Conservation (phyloP, 2,888 invertebrate species). For the Drosophila silvestris region DNA sequence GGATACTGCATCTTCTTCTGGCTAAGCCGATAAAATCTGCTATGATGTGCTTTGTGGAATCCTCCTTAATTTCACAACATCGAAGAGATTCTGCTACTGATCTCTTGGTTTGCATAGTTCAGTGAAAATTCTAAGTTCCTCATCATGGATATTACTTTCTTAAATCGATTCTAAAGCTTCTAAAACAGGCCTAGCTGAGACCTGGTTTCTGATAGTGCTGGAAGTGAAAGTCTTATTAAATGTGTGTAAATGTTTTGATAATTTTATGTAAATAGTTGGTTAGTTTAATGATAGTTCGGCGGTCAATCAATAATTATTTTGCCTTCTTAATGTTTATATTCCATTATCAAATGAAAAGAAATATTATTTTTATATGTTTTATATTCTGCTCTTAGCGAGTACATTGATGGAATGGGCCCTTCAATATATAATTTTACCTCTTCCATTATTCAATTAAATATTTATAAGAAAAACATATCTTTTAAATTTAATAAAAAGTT, state of each 20-base stretch:
- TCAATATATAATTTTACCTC: neutral
- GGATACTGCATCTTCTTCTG: neutral
- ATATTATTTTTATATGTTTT: neutral
- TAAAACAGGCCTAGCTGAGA: neutral
- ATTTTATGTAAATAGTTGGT: neutral
- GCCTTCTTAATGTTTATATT: neutral
- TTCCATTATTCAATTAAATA: neutral
- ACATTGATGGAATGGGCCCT: neutral
- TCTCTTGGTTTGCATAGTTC: neutral
- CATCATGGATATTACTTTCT: neutral
- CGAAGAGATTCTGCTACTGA: neutral
- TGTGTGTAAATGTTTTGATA: neutral
- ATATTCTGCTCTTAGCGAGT: neutral
- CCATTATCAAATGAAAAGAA: neutral
- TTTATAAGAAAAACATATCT: neutral
- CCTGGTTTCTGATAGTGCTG: fast-evolving
- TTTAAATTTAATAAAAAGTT: neutral
- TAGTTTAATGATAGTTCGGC: neutral
- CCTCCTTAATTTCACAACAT: neutral
- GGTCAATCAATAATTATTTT: neutral
- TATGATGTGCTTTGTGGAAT: neutral
- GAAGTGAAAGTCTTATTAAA: neutral
- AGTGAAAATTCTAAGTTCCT: neutral
- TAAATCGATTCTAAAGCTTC: neutral
- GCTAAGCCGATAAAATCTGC: neutral